Evolutionary conservation across 2,888 invertebrate species (phyloP), one percentile per base, ranked within the genome.

Genomic region (Thecocarcelia acutangulata): DNA sequence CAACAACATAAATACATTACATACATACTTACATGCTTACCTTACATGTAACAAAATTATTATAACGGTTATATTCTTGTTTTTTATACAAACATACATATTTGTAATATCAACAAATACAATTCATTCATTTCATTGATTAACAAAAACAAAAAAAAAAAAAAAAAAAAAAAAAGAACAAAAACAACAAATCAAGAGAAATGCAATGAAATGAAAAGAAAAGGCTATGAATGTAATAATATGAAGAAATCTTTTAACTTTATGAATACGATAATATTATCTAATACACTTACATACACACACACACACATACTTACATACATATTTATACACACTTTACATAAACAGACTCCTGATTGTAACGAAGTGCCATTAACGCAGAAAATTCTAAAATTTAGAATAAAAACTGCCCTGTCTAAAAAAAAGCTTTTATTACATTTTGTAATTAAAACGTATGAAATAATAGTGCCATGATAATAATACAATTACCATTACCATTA

Each of bases 351-450:
- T 56, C 46, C 56, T 74, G 48, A 74, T 66, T 66, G 74, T 74
- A 74, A 74, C 74, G 64, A 64, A 74, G 74, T 74, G 74, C 74
- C 74, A 74, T 74, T 74, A 74, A 74, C 13, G 40, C 54, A 74
- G 64, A 40, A n/a, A 59, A 42, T 52, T 72, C 42, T 50, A 13
- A 58, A 40, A 70, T 68, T 42, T 46, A 21, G 46, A 46, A 69
- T 15, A 19, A 28, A 64, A 58, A 58, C 40, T 59, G 24, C 21
- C 40, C 24, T 37, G n/a, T 37, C 17, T 40, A 37, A 40, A 33
- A 40, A 33, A 58, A 9, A 58, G 50, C 40, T 50, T 40, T 70
- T 59, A 19, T 40, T 37, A 40, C 17, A 58, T 48, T 48, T 48
- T 48, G 28, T 37, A 15, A 59, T 6, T 52, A 9, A 50, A 61